Conservation (phyloP, 2,888 invertebrate genomes). For the Hydrotaea diabolus region DNA sequence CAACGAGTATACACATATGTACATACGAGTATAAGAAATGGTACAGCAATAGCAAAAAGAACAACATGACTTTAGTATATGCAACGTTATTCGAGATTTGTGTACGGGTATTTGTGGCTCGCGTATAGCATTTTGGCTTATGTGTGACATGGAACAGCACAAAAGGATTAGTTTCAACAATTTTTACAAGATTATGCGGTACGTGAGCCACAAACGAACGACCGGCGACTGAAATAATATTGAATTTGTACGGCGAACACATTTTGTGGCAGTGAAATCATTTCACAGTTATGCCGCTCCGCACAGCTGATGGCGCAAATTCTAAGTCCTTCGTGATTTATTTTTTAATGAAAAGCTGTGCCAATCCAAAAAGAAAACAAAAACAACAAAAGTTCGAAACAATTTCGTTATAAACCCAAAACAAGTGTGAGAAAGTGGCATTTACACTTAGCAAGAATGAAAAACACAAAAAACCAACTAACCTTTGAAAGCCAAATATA, state of each 20-base stretch:
- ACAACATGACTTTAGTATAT: not conserved
- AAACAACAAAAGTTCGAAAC: not conserved
- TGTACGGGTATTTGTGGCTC: conserved; percentile 19
- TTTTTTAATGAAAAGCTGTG: conserved; percentile 13
- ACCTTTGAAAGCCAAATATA: not conserved
- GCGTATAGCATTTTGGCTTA: conserved; percentile 16
- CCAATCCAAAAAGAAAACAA: not conserved
- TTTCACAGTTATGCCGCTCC: not conserved
- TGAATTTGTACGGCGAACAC: conserved; percentile 9
- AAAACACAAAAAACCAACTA: not conserved
- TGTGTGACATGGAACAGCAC: conserved; percentile 34
- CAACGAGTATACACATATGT: not conserved
- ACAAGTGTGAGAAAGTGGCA: not conserved
- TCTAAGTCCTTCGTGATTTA: conserved; percentile 29
- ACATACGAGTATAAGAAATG: no score
- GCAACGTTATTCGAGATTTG: not conserved
- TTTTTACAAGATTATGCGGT: conserved; percentile 43
- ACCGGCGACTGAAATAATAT: conserved; percentile 1
- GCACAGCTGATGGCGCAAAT: conserved; percentile 9
- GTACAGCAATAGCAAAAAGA: no score
- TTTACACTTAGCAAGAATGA: not conserved
- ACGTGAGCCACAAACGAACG: conserved; percentile 40
- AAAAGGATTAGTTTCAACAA: conserved; percentile 38
- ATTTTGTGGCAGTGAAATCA: not conserved
- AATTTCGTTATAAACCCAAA: not conserved